These are phyloP conservation scores for Hoplostethus atlanticus DNA, from an alignment of 2,797 vertebrate genomes.

Conservation along the genomic window DNA sequence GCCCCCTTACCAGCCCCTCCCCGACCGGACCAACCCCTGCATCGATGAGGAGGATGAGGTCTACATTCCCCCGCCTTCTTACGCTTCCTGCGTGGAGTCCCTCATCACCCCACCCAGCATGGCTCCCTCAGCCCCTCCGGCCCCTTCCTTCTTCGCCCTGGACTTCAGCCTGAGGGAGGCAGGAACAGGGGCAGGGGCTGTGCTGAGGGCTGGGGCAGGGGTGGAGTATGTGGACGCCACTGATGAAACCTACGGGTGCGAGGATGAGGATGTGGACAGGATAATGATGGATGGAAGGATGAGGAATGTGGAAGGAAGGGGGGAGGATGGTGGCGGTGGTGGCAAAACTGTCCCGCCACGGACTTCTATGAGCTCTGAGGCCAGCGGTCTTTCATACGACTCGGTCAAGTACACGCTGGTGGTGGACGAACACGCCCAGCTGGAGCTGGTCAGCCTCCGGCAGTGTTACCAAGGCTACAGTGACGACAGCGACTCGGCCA, in stretches of 20 bases:
- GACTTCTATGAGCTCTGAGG: conserved; percentile 92
- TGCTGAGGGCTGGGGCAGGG: conserved; percentile 68
- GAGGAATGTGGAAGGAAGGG: conserved; percentile 57
- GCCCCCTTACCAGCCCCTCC: conserved; percentile 87
- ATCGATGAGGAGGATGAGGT: conserved; percentile 91
- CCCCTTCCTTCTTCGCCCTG: conserved; percentile 56
- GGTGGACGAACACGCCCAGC: conserved; percentile 95
- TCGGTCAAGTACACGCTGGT: conserved; percentile 98
- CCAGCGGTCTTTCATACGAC: conserved; percentile 96
- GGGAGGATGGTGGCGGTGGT: conserved; percentile 6
- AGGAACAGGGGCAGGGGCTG: conserved; percentile 53
- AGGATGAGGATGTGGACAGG: conserved; percentile 78
- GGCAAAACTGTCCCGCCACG: conserved; percentile 69
- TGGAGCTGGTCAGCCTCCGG: conserved; percentile 95
- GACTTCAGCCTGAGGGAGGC: conserved; percentile 73
- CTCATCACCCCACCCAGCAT: conserved; percentile 74
- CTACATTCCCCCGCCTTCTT: conserved; percentile 79
- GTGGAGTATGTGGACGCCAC: conserved; percentile 78
- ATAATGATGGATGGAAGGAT: conserved; percentile 65
- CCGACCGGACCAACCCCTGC: conserved; percentile 90
- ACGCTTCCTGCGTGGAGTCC: conserved; percentile 83
- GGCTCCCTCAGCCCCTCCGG: conserved; percentile 35
- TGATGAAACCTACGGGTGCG: conserved; percentile 76
- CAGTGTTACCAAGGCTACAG: conserved; percentile 97
- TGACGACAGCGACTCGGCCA: conserved; percentile 95